Evolutionary conservation across 2,113 vertebrate genomes (phyloP), one percentile per base, ranked within the genome.

Genomic region (Carassius gibelio): DNA sequence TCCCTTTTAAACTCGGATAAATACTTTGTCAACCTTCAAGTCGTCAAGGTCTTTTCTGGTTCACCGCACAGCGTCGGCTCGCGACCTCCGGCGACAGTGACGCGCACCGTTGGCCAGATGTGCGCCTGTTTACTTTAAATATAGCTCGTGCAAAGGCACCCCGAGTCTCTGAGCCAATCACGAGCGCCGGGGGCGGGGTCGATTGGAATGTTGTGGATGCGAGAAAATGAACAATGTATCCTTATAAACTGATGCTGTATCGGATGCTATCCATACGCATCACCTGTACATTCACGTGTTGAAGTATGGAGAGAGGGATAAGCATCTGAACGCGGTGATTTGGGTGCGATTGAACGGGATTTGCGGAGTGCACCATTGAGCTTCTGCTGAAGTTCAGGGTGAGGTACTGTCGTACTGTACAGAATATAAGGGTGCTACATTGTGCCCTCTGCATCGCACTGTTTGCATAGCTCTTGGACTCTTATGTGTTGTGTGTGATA

Each of bases 221-320:
- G 86, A 86, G 90, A 92, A 93, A 92, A 92, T 90, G 90, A 93
- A 93, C 92, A 92, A 91, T 91, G 87, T 89, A 88, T 84, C 83
- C 72, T 86, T 88, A 88, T 81, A 90, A 86, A 83, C 88, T 62
- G 38, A 45, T 82, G 79, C 64, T 74, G 83, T 81, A 23, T 66
- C 86, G 84, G 84, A 66, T 77, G 6, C 34, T 64, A 81, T 62
- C 82, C 62, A 11, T 48, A 71, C 10, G 77, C 17, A 17, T 34
- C 21, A 7, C 34, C 8, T 82, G 59, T 59, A 59, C 8, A 21
- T 59, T 59, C 57, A 59, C 1, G 57, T 36, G 26, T 8, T 8
- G 14, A 17, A 7, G 6, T 34, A 34, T 26, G 30, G 1, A n/a
- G 15, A 74, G 71, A 5, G 38, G 38, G 38, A 45, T 13, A 8